Evolutionary conservation across 1,140 invertebrate species (phyloP), one percentile per base, ranked within the genome.

Genomic region (Drosophila willistoni): DNA sequence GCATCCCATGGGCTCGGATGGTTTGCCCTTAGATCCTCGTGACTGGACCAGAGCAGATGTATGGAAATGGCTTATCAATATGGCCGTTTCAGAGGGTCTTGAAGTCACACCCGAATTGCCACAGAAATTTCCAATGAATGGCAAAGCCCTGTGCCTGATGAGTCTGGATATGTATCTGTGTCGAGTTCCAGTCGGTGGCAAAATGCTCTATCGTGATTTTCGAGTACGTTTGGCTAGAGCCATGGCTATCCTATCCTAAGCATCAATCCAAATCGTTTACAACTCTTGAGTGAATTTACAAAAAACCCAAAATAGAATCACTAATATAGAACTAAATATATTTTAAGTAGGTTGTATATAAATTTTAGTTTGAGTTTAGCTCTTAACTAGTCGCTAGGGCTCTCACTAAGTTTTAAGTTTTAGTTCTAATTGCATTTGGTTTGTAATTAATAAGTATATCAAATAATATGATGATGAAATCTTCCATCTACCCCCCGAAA

Each of bases 81-180:
- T 95, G 84, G 93, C 94, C 1, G 91, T 93, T 0, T 93, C 93
- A 4, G 95, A 96, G 71, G 93, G 93, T 1, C 92, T 95, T 1
- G 87, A 92, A 22, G 90, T 91, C 22, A 91, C 91, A 29, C 79
- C 94, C 94, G 14, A 92, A 92, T 67, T 93, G 94, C 66, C 93
- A 82, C 61, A 91, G 90, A 60, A 95, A 64, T 96, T 96, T 90
- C 93, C 94, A 2, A 96, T 96, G 96, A 96, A 96, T 90, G 96
- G 96, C 25, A 96, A 96, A 91, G 96, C 95, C 4, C 92, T 96
- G 3, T 96, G 96, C 73, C 93, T 96, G 47, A 96, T 96, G 96
- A 94, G 94, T 19, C 92, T 94, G 2, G 94, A 95, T 39, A 96
- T 96, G 96, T 96, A 96, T 92, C 93, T 95, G 1, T 93, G 93